phyloP scores from a whole-genome alignment of 2,888 invertebrate genomes.

The Drosophila subsilvestris region DNA sequence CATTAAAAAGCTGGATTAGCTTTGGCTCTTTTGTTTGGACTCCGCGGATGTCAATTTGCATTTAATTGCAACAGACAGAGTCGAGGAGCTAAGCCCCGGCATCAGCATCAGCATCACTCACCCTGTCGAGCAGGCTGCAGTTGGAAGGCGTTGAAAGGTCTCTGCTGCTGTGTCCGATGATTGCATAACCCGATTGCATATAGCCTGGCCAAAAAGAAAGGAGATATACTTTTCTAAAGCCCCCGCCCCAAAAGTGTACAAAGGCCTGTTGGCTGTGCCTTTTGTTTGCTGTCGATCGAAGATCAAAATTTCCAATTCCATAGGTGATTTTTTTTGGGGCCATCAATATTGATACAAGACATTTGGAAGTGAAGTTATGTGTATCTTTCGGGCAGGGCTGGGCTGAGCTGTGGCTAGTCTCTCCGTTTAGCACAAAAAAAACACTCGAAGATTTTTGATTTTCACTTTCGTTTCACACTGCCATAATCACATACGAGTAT shows the following conservation, averaged over 20 bases:
- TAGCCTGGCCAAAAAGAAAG: slow-evolving; percentile 40
- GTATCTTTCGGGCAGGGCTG: slow-evolving; percentile 29
- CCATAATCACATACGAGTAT: neutral
- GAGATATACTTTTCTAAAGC: slow-evolving; percentile 40
- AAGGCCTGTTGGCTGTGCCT: slow-evolving; percentile 21
- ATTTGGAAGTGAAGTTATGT: slow-evolving; percentile 62
- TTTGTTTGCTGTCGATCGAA: slow-evolving; percentile 65
- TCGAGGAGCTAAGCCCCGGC: slow-evolving; percentile 32
- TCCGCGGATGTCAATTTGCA: slow-evolving; percentile 44
- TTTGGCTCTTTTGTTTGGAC: slow-evolving; percentile 3
- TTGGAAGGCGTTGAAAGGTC: slow-evolving; percentile 36
- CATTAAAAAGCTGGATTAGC: slow-evolving; percentile 17
- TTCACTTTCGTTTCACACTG: slow-evolving; percentile 70
- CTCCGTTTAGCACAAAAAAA: slow-evolving; percentile 42
- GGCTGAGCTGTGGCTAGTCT: slow-evolving; percentile 30
- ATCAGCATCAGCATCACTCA: slow-evolving; percentile 28
- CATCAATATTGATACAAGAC: slow-evolving; percentile 65
- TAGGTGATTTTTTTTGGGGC: slow-evolving; percentile 23
- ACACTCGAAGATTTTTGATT: slow-evolving; percentile 63
- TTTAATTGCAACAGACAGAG: slow-evolving; percentile 54
- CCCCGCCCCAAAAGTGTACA: neutral
- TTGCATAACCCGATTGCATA: slow-evolving; percentile 37
- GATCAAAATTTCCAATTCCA: slow-evolving; percentile 53
- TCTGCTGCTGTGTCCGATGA: slow-evolving; percentile 28
- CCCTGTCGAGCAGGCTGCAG: slow-evolving; percentile 17